A percentile compares a stretch with the other conserved stretches of the same genome.
phyloP scores from a whole-genome alignment of 2,888 invertebrate species.

The Coremacera marginata region DNA sequence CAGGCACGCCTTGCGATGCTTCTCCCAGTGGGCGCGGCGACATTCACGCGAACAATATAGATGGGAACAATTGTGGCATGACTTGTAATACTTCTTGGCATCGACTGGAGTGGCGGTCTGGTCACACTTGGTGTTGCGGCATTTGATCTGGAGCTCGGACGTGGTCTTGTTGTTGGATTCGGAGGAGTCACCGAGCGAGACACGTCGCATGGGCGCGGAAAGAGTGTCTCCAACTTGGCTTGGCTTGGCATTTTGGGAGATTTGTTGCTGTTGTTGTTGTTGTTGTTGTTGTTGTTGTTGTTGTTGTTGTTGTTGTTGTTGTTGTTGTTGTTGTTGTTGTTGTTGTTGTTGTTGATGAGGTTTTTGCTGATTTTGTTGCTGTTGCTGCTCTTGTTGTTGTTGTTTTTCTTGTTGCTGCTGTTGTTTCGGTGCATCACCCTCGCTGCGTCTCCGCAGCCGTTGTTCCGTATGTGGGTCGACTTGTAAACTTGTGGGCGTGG shows the following conservation, averaged over 20 bases:
- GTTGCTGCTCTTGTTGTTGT: constrained; percentile 48
- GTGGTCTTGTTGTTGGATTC: constrained; percentile 65
- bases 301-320: constrained; percentile 48
- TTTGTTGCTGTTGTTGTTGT: constrained; percentile 10
- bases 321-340: constrained; percentile 45
- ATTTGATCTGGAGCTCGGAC: constrained; percentile 72
- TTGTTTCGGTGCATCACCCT: constrained; percentile 72
- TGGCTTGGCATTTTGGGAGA: constrained; percentile 36
- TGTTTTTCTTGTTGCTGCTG: constrained; percentile 57
- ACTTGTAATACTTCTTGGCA: constrained; percentile 87
- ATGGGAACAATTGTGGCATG: constrained; percentile 94
- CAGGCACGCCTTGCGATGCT: constrained; percentile 89
- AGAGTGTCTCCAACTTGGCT: constrained; percentile 32
- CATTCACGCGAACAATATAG: constrained; percentile 94
- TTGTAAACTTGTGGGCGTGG: constrained; percentile 52
- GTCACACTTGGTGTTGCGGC: constrained; percentile 86
- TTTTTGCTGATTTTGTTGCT: constrained; percentile 59
- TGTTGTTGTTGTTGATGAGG: constrained; percentile 52
- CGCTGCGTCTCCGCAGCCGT: constrained; percentile 74
- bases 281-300: constrained; percentile 46
- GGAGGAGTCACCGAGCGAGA: constrained; percentile 74
- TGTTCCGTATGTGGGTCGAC: constrained; percentile 59
- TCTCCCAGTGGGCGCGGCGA: constrained; percentile 92
- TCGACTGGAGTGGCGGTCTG: constrained; percentile 79
- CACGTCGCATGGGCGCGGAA: constrained; percentile 69